Evolutionary conservation across 2,113 vertebrate genomes (phyloP).

Genomic region (Etheostoma spectabile): DNA sequence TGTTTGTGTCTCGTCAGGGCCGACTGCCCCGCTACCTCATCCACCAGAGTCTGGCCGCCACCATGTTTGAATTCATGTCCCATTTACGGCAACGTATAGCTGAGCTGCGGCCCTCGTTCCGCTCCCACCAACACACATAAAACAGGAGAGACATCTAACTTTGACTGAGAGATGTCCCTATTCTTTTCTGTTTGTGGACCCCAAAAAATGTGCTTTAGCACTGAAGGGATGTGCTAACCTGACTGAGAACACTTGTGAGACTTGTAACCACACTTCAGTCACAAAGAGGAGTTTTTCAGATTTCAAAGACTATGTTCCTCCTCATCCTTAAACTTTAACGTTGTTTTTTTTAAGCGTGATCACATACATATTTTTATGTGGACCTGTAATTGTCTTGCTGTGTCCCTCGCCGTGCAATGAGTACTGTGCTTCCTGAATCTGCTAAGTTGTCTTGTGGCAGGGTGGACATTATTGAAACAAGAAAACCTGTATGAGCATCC

Average conservation of each 20-base stretch:
- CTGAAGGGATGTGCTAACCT: neutral
- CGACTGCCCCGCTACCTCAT: constrained; percentile 96
- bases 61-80: constrained; percentile 97
- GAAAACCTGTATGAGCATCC: neutral
- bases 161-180: constrained; percentile 17
- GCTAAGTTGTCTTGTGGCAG: neutral
- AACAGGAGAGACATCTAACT: neutral
- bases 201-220: neutral
- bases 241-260: constrained; percentile 9
- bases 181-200: neutral
- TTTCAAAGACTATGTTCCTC: constrained; percentile 9
- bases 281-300: neutral
- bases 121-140: constrained; percentile 48
- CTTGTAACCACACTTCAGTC: constrained; percentile 26
- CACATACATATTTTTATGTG: constrained; percentile 8
- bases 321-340: neutral
- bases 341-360: neutral
- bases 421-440: neutral
- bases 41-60: constrained; percentile 95
- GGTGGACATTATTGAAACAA: constrained; percentile 8
- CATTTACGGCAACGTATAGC: constrained; percentile 90
- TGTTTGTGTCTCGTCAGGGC: constrained; percentile 83
- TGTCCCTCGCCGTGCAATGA: constrained; percentile 4
- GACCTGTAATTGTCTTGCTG: constrained; percentile 26
- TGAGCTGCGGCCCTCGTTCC: constrained; percentile 77